Conservation (phyloP, 2,888 invertebrate genomes). For the Morinoia aosen region DNA sequence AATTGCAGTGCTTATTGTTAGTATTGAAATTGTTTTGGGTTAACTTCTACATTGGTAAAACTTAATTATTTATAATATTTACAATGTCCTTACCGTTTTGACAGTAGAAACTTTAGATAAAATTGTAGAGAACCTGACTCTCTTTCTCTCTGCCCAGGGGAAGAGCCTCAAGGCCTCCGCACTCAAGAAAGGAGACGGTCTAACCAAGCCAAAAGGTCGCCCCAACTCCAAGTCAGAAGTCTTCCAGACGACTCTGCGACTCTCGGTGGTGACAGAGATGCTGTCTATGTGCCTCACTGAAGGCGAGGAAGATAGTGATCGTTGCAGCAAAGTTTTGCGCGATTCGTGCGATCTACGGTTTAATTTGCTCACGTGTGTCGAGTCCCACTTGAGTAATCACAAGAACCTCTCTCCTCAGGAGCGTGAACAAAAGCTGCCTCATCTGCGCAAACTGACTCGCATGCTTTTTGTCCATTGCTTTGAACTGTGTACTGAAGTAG, state of each 20-base stretch:
- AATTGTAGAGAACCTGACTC: neutral
- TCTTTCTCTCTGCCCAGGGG: neutral
- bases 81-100: neutral
- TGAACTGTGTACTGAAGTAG: conserved; percentile 19
- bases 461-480: conserved; percentile 58
- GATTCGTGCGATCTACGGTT: neutral
- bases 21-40: neutral
- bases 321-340: conserved; percentile 43
- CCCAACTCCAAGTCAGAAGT: neutral
- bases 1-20: neutral
- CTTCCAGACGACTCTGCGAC: conserved; percentile 57
- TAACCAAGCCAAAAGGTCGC: neutral
- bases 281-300: conserved; percentile 45
- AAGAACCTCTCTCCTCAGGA: conserved; percentile 54
- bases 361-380: conserved; percentile 43
- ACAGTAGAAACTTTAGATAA: neutral
- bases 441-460: conserved; percentile 55
- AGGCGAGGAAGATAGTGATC: neutral
- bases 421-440: conserved; percentile 58
- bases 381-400: conserved; percentile 51
- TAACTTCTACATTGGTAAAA: neutral
- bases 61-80: neutral
- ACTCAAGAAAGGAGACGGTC: neutral
- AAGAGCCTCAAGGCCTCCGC: neutral
- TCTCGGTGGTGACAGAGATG: conserved; percentile 57